Evolutionary conservation across 2,888 invertebrate genomes (phyloP), one percentile per base, ranked within the genome.

Genomic region (Caenorhabditis sulstoni): DNA sequence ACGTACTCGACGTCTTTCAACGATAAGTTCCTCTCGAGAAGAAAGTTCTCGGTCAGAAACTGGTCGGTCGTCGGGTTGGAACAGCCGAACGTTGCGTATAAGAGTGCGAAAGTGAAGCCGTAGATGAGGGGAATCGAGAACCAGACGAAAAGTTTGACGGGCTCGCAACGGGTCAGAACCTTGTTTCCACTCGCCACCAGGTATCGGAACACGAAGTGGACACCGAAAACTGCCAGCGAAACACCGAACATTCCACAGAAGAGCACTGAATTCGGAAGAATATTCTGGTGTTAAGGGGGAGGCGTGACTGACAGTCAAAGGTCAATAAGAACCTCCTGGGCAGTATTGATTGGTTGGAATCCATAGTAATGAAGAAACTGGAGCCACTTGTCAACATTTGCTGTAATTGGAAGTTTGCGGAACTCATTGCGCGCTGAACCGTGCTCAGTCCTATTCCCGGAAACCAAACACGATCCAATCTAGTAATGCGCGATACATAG

Each of bases 171-270:
- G n/a, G 22, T 23, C 20, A 9, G 22, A 1, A n/a, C 45, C 29
- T 29, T 29, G 29, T 29, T 29, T 52, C 64, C 64, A 1, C 1
- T 64, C 5, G 53, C 45, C 8, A 65, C 65, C 14, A 65, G 14
- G 14, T 45, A 65, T 1, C 65, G 65, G 20, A 65, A 65, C 1
- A 65, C 41, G 22, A 65, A 65, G 18, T 65, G 65, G 29, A 53
- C 65, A 29, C 35, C 35, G 18, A 65, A 53, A 1, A 65, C 12
- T 16, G 44, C 53, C n/a, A 65, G 22, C 16, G 65, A 44, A 0
- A 65, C 29, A 0, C 65, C 65, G 35, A 39, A 65, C 9, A 29
- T 22, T 5, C 12, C 12, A 20, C 65, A 65, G 35, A 53, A 65
- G 18, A 65, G 12, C 1, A 64, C 64, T 64, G 52, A 11, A 64